Base-by-base conservation (phyloP, 2,113 vertebrate species). In the Furnarius figulus region DNA sequence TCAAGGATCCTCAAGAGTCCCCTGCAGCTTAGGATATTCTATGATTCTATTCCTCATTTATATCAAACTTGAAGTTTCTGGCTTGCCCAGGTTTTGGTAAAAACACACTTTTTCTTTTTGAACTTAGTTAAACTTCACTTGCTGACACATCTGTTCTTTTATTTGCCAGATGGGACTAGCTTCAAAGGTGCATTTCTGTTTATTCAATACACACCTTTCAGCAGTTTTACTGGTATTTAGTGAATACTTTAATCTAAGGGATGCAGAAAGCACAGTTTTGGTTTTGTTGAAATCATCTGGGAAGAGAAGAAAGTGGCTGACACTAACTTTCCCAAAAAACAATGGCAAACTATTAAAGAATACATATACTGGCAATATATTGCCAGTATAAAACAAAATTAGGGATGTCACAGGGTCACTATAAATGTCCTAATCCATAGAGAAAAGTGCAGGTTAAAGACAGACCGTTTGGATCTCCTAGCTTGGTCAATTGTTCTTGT, bases 141-240 rank as follows among this genome's bases (percentile, higher is more conserved):
- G 89, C 59, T 96, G 87, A 95, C 79, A 62, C 12, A 16, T 89
- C 70, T 94, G 14, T 93, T 91, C 53, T 94, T 89, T 93, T 87
- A 77, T 92, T 96, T 95, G 52, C 67, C 87, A 93, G 75, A 91
- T 91, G 81, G 58, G 44, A 93, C 53, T 59, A 73, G 58, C 61
- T 93, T 95, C 86, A 93, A 92, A 92, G 55, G 56, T 88, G 18
- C 68, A 84, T 35, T 95, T 96, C 59, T 85, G 50, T 84, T 95
- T 91, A 87, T 94, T 85, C 49, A 77, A 10, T 55, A 56, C n/a
- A 25, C 49, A 87, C 70, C 68, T 81, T 95, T 86, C 40, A 42
- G 58, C 74, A 84, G 37, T 76, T 95, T 93, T 90, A 81, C 59
- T 92, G 31, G 25, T 86, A 91, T 91, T 95, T 95, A 91, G 86